These are phyloP conservation scores for Zele albiditarsus DNA, from an alignment of 2,888 invertebrate species.

Conservation along the genomic window DNA sequence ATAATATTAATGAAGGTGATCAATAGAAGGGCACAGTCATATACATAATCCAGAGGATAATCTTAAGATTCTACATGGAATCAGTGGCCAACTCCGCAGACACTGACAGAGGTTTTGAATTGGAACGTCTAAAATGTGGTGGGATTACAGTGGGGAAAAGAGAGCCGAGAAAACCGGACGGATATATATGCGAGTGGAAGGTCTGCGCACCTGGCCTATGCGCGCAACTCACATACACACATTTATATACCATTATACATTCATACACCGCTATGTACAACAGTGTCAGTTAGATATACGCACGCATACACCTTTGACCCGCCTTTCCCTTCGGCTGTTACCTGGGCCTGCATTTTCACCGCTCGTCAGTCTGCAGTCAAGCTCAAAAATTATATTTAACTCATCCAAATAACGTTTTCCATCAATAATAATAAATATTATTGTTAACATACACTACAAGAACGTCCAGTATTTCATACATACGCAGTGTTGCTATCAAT, in stretches of 20 bases:
- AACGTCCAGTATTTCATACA: neutral
- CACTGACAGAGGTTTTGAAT: slow-evolving; percentile 20
- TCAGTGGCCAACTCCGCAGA: neutral
- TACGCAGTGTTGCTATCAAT: slow-evolving; percentile 23
- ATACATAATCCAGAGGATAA: neutral
- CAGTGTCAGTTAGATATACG: slow-evolving; percentile 23
- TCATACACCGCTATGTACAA: slow-evolving; percentile 28
- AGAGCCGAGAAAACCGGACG: slow-evolving; percentile 37
- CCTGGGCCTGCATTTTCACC: slow-evolving; percentile 56
- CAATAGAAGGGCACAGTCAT: neutral
- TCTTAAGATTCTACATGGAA: neutral
- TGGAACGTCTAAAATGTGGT: slow-evolving; percentile 20
- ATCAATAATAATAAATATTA: neutral
- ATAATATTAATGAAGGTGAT: no score
- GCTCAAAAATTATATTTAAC: neutral
- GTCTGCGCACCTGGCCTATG: slow-evolving; percentile 65
- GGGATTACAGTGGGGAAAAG: slow-evolving; percentile 29
- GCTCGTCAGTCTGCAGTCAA: slow-evolving; percentile 20
- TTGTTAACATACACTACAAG: neutral
- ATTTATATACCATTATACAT: neutral
- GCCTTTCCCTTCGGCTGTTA: slow-evolving; percentile 66
- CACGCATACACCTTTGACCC: slow-evolving; percentile 50
- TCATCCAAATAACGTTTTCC: neutral
- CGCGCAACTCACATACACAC: slow-evolving; percentile 42
- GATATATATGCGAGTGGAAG: slow-evolving; percentile 56